Evolutionary conservation across 2,888 invertebrate genomes (phyloP), one percentile per base, ranked within the genome.

Genomic region (Agrochola lota): DNA sequence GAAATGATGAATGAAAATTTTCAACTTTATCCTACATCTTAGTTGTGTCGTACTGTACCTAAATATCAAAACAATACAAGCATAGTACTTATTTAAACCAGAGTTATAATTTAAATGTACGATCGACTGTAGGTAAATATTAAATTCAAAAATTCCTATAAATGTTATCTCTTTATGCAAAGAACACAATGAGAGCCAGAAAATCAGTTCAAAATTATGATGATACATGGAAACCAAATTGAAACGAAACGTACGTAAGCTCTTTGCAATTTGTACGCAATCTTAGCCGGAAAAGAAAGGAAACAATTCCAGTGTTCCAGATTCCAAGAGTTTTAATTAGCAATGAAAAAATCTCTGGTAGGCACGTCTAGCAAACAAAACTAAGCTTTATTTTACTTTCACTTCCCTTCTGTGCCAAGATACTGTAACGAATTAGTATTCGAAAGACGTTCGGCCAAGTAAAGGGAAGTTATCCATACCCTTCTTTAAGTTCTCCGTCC

Each of bases 341-440:
- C 89, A 91, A 88, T 88, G 90, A 91, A 90, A 90, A 91, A 90
- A 86, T 90, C 90, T 86, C 83, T 84, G 85, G 81, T 86, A 85
- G 85, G 79, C 88, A 81, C 83, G 84, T 77, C 83, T 75, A 78
- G 84, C 85, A 87, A 89, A 90, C 89, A 90, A 89, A 88, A 87
- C 80, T 83, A 82, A 85, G 80, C 85, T 89, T 88, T 90, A 86
- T 89, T 91, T 91, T 92, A 88, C 88, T 88, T 87, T 88, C 89
- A 88, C 84, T 86, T 87, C 79, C 87, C 81, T 83, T 88, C 84
- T 84, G 74, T 75, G 62, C 62, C 77, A 59, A 86, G 85, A 89
- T 90, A 90, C 90, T 92, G 88, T 89, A 85, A 83, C 71, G 82
- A 88, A 93, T 94, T 91, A 91, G 92, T 94, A 93, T 94, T 93